Evolutionary conservation across 2,113 vertebrate species (phyloP).

Genomic region (sheep (Ovis aries)): ARS-UI_Ramb_v3.0 NC_056071.1:55789001-55789500

Average conservation of each 20-base stretch:
- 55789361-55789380: fast-evolving
- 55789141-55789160: neutral
- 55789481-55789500: neutral
- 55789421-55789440: too few species aligned
- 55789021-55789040: neutral
- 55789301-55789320: neutral
- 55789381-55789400: fast-evolving
- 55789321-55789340: neutral
- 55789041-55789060: neutral
- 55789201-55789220: fast-evolving
- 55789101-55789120: fast-evolving
- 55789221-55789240: fast-evolving
- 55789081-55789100: slow-evolving; percentile 14
- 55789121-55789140: fast-evolving
- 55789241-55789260: fast-evolving
- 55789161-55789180: neutral
- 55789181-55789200: fast-evolving
- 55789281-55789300: neutral
- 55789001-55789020: neutral
- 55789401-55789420: fast-evolving
- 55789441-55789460: neutral
- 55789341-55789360: fast-evolving
- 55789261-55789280: fast-evolving
- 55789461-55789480: neutral
- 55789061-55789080: neutral